phyloP scores from a whole-genome alignment of 2,797 vertebrate species.

The Hephaestus fuliginosus region DNA sequence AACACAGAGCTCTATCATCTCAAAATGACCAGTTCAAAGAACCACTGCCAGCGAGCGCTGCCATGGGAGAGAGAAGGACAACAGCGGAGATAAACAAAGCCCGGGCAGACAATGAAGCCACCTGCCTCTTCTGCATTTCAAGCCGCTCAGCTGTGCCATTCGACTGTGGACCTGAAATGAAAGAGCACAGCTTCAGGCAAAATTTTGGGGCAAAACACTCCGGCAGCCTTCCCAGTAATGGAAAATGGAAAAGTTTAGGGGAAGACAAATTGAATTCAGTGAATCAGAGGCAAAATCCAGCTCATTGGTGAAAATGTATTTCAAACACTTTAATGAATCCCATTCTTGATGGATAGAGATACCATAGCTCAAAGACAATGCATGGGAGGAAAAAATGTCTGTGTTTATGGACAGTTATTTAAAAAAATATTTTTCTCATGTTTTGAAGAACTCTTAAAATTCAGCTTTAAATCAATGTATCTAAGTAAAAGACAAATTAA shows the following conservation, averaged over 20 bases:
- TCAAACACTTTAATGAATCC: not conserved
- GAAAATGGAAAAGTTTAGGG: constrained; percentile 23
- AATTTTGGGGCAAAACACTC: constrained; percentile 31
- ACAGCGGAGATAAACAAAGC: constrained; percentile 56
- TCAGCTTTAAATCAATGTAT: not conserved
- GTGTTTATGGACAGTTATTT: no score
- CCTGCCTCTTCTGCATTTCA: constrained; percentile 60
- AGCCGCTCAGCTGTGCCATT: constrained; percentile 44
- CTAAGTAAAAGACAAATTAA: no score
- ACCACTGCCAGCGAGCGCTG: constrained; percentile 20
- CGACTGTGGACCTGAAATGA: constrained; percentile 31
- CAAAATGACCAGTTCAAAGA: constrained; percentile 48
- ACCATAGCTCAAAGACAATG: not conserved
- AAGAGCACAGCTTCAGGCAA: constrained; percentile 45
- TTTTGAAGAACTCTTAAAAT: not conserved
- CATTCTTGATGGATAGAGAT: not conserved
- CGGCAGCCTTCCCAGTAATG: constrained; percentile 22
- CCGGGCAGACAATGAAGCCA: constrained; percentile 65
- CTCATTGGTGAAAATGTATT: constrained; percentile 9
- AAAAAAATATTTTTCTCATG: not conserved
- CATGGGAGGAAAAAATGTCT: not conserved
- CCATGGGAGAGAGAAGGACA: constrained; percentile 44
- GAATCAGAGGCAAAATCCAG: constrained; percentile 2
- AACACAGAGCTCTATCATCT: constrained; percentile 36
- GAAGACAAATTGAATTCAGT: constrained; percentile 21